Base-by-base conservation (phyloP, 2,797 vertebrate genomes). In the Setipinna tenuifilis region DNA sequence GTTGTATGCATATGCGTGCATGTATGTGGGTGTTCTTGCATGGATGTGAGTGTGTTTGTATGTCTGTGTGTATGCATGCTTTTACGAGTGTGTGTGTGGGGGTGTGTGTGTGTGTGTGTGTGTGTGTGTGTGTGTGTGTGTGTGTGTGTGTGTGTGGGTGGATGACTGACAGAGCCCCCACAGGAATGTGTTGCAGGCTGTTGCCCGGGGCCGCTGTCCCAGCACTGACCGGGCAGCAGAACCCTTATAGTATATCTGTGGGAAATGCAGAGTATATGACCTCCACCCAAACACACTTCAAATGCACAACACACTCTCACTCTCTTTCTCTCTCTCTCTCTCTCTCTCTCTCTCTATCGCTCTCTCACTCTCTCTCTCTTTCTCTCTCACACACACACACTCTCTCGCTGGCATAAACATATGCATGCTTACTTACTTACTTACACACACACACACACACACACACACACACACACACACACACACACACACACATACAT, bases 211-310 rank as follows among this genome's bases (percentile, higher is more conserved):
- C 82, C 50, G 16, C 58, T 61, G 19, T 61, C 48, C 84, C 57
- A 87, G 87, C 71, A 86, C 83, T 86, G 86, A 82, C 81, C 68
- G 62, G 65, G 54, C 78, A 50, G 68, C 82, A 78, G 58, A 84
- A 87, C 84, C 81, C 85, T 84, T 89, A 87, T 86, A 85, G 90
- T 86, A 83, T 46, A 71, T 83, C 84, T 87, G 85, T 88, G 85
- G 84, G 85, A 86, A 88, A 84, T 68, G 81, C 71, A 44, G 71
- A 44, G 31, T 78, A 17, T 2, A 44, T 78, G 71, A 78, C 71
- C 31, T 78, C 71, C 35, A 44, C 19, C 71, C 31, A 41, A 44
- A 78, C 19, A 31, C 35, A 78, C 71, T 44, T 78, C 10, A 41
- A 78, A 44, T 21, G 17, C 21, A 62, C 50, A 14, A 54, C 50